Conservation (phyloP, 1,140 invertebrate species). For the Tribolium castaneum region DNA sequence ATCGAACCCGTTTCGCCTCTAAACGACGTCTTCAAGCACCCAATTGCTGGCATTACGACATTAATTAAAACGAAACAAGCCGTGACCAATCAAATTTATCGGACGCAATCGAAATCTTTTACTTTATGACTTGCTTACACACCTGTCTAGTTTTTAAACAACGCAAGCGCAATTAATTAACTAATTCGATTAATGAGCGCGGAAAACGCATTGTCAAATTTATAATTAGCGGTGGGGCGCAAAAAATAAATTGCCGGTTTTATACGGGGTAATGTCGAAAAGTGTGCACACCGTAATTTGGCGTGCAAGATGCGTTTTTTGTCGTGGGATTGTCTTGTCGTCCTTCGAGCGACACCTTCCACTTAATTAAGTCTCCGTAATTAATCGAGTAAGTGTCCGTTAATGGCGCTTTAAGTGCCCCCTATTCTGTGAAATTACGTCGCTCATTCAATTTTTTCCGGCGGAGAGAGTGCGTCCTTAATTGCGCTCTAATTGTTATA, state of each 20-base stretch:
- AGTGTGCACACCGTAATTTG: no score
- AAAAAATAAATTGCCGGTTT: neutral
- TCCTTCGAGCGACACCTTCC: slow-evolving; percentile 24
- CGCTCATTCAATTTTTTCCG: neutral
- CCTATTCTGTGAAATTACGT: slow-evolving; percentile 17
- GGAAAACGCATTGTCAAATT: neutral
- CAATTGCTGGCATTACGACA: neutral
- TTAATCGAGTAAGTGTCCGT: slow-evolving; percentile 14
- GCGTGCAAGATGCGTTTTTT: neutral
- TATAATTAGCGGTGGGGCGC: neutral
- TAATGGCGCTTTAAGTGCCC: slow-evolving; percentile 29
- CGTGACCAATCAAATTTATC: neutral
- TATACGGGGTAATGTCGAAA: no score
- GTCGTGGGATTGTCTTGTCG: neutral
- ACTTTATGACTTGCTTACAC: neutral
- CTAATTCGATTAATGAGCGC: neutral
- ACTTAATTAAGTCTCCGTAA: slow-evolving; percentile 19
- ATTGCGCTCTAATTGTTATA: slow-evolving; percentile 20
- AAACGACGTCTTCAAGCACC: neutral
- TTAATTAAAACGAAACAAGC: neutral
- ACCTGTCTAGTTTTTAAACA: neutral
- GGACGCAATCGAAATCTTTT: neutral
- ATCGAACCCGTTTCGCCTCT: neutral
- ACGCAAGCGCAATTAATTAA: neutral
- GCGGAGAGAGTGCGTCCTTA: neutral